Conservation (phyloP, 2,113 vertebrate genomes). For the Takifugu bimaculatus region DNA sequence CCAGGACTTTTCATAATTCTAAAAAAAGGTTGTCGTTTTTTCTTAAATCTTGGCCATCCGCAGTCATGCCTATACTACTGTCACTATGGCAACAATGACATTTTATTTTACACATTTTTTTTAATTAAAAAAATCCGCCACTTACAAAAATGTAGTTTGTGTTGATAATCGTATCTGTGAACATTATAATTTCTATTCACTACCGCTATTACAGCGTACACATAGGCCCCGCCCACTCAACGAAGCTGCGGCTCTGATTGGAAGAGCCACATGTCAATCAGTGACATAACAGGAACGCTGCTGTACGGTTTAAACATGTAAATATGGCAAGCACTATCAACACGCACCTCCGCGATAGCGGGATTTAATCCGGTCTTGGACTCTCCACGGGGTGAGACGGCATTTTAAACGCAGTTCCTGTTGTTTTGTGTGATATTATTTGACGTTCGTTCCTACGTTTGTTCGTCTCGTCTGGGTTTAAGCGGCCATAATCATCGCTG, state of each 20-base stretch:
- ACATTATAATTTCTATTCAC: too few relatives aligned
- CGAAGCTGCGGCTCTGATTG: constrained; percentile 34
- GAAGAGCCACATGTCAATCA: constrained; percentile 23
- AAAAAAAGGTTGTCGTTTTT: too few relatives aligned
- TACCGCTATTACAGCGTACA: constrained; percentile 42
- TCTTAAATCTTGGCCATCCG: too few relatives aligned
- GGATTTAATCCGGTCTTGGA: constrained; percentile 24
- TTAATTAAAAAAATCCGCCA: too few relatives aligned
- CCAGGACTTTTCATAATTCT: too few relatives aligned
- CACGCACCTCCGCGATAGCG: constrained; percentile 1
- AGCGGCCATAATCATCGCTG: not conserved
- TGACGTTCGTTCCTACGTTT: not conserved
- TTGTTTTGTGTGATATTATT: not conserved
- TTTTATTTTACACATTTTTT: too few relatives aligned
- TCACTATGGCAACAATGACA: not conserved
- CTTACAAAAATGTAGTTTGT: too few relatives aligned
- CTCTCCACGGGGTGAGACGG: constrained; percentile 44
- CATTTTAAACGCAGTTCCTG: constrained; percentile 2
- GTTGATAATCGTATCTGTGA: too few relatives aligned
- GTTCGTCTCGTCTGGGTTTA: not conserved
- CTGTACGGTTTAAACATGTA: constrained; percentile 7
- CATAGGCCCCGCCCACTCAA: not conserved
- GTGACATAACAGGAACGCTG: not conserved
- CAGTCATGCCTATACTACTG: too few relatives aligned
- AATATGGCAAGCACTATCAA: constrained; percentile 18